A percentile compares a stretch with the other conserved stretches of the same genome.
Evolutionary conservation across 2,113 vertebrate species (phyloP).

Genomic region (Sinocyclocheilus grahami): DNA sequence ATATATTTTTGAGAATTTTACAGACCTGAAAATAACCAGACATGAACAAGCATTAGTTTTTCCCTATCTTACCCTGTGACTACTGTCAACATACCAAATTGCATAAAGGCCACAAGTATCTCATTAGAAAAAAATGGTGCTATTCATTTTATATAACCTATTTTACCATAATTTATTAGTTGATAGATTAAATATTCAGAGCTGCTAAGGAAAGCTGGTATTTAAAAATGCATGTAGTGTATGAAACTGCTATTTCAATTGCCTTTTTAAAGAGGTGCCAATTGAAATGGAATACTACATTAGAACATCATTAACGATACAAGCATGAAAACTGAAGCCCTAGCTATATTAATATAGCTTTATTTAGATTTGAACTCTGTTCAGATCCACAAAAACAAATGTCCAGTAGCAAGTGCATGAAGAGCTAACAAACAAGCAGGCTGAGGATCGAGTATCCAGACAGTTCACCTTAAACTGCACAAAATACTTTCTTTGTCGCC

Average conservation of each 20-base stretch:
- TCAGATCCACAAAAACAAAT: constrained; percentile 36
- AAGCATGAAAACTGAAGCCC: not conserved
- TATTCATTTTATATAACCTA: not conserved
- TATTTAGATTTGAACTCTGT: constrained; percentile 1
- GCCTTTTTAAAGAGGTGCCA: constrained; percentile 17
- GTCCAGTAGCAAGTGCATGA: constrained; percentile 11
- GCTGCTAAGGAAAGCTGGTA: not conserved
- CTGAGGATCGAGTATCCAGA: constrained; percentile 51
- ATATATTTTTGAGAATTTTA: not conserved
- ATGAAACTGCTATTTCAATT: not conserved
- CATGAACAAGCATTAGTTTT: not conserved
- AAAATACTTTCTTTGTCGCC: constrained; percentile 67
- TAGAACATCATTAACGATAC: constrained; percentile 4
- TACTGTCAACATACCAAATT: not conserved
- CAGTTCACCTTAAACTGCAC: constrained; percentile 51
- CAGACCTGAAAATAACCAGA: not conserved
- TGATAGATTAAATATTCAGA: not conserved
- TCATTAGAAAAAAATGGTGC: not conserved
- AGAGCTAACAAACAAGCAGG: constrained; percentile 7
- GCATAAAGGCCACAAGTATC: no score
- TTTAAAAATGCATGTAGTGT: not conserved
- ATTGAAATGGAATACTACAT: constrained; percentile 16
- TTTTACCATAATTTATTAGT: not conserved
- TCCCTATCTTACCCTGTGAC: not conserved
- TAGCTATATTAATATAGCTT: constrained; percentile 23